phyloP scores from a whole-genome alignment of 2,797 vertebrate species.

The Halcyon badia region DNA sequence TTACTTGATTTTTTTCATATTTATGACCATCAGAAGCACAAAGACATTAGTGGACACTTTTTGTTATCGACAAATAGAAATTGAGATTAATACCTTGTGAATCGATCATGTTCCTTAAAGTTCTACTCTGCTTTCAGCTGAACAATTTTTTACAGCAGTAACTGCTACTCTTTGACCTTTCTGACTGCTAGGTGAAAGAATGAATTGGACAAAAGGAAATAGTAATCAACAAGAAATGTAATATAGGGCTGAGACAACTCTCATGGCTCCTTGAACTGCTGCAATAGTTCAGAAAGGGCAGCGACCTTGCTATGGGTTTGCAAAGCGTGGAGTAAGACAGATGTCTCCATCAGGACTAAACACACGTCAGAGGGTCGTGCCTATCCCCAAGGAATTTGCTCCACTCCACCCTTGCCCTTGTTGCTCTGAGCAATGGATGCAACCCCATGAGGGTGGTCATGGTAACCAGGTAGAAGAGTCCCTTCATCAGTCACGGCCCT shows the following conservation, averaged over 20 bases:
- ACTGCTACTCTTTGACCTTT: background rate
- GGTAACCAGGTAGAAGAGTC: background rate
- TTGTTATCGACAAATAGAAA: background rate
- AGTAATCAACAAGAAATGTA: background rate
- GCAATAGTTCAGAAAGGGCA: background rate
- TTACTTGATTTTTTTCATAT: background rate
- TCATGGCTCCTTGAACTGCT: background rate
- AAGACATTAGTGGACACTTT: background rate
- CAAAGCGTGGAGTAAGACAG: background rate
- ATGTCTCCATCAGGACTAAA: background rate
- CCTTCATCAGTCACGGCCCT: background rate
- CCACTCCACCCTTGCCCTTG: background rate
- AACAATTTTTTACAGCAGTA: background rate
- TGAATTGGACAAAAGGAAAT: background rate
- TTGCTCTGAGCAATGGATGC: background rate
- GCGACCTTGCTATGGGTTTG: background rate
- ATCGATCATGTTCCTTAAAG: background rate
- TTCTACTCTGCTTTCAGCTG: background rate
- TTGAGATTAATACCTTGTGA: background rate
- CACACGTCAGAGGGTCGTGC: accelerated
- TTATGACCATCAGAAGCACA: background rate
- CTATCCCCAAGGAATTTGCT: background rate
- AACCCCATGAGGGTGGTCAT: background rate
- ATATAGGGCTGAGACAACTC: background rate
- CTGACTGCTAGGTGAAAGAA: background rate